These are phyloP conservation scores for Atrichornis clamosus DNA, from an alignment of 2,113 vertebrate genomes.

Conservation along the genomic window DNA sequence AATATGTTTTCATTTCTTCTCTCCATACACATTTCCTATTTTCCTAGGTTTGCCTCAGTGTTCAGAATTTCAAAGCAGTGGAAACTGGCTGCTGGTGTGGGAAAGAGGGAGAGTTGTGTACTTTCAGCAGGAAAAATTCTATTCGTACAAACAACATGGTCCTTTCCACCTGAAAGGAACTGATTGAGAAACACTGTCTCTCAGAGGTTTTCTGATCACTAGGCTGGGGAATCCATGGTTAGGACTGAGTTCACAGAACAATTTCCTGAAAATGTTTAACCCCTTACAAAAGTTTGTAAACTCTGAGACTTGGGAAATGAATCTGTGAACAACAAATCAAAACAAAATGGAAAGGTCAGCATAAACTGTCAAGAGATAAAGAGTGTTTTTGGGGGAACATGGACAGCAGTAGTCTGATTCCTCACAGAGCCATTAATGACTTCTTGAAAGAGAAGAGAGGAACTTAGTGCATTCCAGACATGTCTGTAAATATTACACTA, in stretches of 20 bases:
- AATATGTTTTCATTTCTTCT: neutral
- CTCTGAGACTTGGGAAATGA: neutral
- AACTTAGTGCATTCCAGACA: constrained; percentile 42
- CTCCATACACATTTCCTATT: neutral
- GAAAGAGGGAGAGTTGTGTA: constrained; percentile 1
- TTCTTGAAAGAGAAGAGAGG: constrained; percentile 17
- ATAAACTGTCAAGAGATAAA: constrained; percentile 29
- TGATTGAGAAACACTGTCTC: constrained; percentile 5
- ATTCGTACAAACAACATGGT: neutral
- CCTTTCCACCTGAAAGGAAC: constrained; percentile 11
- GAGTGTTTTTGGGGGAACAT: neutral
- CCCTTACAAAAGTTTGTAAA: constrained; percentile 4
- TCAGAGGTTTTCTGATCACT: neutral
- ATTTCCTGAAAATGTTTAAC: constrained; percentile 36
- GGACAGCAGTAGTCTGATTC: neutral
- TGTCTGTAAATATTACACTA: constrained; percentile 54
- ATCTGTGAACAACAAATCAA: neutral
- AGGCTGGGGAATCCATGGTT: neutral
- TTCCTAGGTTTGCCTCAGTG: neutral
- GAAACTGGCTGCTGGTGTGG: neutral
- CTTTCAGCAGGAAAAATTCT: constrained; percentile 6
- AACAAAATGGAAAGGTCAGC: constrained; percentile 12
- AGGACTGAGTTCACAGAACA: neutral
- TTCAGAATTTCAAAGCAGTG: constrained; percentile 19
- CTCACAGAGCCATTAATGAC: neutral